Percentiles rank a stretch among this genome's conserved stretches.
These are phyloP conservation scores for Ophiothrix spiculata DNA, from an alignment of 35 echinoderm and acorn worm genomes.

Conservation along the genomic window DNA sequence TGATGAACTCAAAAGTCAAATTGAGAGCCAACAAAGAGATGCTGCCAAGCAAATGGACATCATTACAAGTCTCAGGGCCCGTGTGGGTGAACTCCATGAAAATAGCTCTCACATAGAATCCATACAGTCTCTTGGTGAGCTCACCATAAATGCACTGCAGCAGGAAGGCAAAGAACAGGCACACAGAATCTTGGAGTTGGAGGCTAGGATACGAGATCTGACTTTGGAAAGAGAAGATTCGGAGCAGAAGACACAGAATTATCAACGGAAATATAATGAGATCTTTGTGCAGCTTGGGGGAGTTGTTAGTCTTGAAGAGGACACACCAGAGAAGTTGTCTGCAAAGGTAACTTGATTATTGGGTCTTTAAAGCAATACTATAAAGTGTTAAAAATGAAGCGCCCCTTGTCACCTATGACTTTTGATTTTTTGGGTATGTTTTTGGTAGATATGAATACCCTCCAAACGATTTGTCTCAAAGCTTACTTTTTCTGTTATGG, in stretches of 20 bases:
- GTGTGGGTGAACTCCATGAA: conserved; percentile 56
- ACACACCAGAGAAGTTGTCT: conserved; percentile 51
- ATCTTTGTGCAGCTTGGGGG: conserved; percentile 73
- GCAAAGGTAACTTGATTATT: conserved; percentile 46
- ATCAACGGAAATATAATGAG: conserved; percentile 67
- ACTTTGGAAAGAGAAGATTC: conserved; percentile 68
- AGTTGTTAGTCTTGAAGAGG: conserved; percentile 46
- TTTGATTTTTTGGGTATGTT: no score
- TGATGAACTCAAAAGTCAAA: conserved; percentile 54
- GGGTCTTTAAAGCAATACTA: no score
- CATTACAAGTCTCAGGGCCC: conserved; percentile 55
- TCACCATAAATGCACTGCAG: conserved; percentile 80
- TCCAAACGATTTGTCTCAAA: no score
- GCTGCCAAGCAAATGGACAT: conserved; percentile 54
- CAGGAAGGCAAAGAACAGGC: conserved; percentile 68
- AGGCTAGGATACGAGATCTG: conserved; percentile 70
- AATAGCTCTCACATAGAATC: conserved; percentile 19
- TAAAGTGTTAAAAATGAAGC: no score
- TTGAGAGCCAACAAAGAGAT: conserved; percentile 48
- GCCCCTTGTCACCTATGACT: no score
- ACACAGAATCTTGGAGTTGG: conserved; percentile 78
- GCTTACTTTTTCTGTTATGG: no score
- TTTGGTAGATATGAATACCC: no score
- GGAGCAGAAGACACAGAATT: conserved; percentile 41
- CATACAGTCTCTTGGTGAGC: conserved; percentile 47